Conservation (phyloP, 2,888 invertebrate genomes). For the Catocala sponsa region DNA sequence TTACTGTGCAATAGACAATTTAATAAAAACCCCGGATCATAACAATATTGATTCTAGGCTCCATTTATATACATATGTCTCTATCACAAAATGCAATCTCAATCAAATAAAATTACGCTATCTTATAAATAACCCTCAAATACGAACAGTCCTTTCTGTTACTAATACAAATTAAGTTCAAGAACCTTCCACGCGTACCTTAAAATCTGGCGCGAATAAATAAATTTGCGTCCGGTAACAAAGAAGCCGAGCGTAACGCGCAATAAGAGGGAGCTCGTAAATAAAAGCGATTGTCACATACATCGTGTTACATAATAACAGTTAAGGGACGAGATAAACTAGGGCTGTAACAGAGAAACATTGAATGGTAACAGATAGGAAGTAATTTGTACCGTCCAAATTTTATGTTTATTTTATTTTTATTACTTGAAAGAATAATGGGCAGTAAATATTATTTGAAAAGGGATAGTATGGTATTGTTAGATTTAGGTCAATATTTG, state of each 20-base stretch:
- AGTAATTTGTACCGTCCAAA: constrained; percentile 32
- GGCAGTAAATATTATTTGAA: constrained; percentile 4
- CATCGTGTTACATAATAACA: constrained; percentile 45
- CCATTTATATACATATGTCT: too few species aligned
- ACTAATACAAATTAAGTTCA: too few species aligned
- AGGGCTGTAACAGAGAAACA: constrained; percentile 37
- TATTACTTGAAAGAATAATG: constrained; percentile 18
- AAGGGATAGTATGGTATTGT: background rate
- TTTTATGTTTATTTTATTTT: constrained; percentile 47
- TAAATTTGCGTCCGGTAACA: constrained; percentile 18
- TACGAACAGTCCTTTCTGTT: too few species aligned
- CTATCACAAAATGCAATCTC: too few species aligned
- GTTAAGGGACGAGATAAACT: constrained; percentile 36
- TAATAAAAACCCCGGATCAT: too few species aligned
- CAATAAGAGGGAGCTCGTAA: constrained; percentile 49
- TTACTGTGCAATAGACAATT: too few species aligned
- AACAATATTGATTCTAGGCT: too few species aligned
- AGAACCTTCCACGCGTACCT: too few species aligned
- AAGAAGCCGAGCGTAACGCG: constrained; percentile 28
- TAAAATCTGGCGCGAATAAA: background rate
- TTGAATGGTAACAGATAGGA: constrained; percentile 20
- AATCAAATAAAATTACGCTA: too few species aligned
- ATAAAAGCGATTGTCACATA: constrained; percentile 57
- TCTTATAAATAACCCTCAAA: too few species aligned
- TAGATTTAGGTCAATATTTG: background rate